Evolutionary conservation across 2,888 invertebrate genomes (phyloP).

Genomic region (Macrosiphum euphorbiae): DNA sequence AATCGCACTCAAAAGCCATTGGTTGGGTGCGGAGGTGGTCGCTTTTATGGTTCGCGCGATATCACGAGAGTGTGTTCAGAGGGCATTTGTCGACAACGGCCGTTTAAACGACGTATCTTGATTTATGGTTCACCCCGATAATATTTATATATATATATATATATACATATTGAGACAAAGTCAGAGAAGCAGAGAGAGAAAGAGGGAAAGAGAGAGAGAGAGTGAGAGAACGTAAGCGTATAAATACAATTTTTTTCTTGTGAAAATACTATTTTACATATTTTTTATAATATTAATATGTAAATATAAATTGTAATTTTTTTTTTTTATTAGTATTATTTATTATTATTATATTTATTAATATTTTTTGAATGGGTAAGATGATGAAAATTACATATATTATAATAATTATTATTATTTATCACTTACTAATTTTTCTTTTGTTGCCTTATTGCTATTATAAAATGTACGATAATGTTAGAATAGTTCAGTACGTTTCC

Average conservation of each 20-base stretch:
- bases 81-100: constrained; percentile 55
- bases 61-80: constrained; percentile 32
- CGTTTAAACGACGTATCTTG: constrained; percentile 58
- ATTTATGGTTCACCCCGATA: constrained; percentile 35
- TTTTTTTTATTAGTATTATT: too few species aligned
- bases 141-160: constrained; percentile 31
- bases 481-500: not conserved
- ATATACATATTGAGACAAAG: not conserved
- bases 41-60: constrained; percentile 56
- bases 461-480: not conserved
- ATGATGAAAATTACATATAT: not conserved
- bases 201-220: too few species aligned
- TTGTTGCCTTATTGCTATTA: not conserved
- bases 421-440: too few species aligned
- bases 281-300: not conserved
- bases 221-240: not conserved
- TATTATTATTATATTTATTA: too few species aligned
- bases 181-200: too few species aligned
- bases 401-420: not conserved
- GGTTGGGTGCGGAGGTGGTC: constrained; percentile 18
- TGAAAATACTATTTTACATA: not conserved
- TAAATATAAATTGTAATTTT: not conserved
- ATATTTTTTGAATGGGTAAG: not conserved
- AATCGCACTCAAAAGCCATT: constrained; percentile 47
- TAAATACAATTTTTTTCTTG: not conserved